Evolutionary conservation across 2,797 vertebrate genomes (phyloP), one percentile per base, ranked within the genome.

Genomic region (Cuniculus paca): DNA sequence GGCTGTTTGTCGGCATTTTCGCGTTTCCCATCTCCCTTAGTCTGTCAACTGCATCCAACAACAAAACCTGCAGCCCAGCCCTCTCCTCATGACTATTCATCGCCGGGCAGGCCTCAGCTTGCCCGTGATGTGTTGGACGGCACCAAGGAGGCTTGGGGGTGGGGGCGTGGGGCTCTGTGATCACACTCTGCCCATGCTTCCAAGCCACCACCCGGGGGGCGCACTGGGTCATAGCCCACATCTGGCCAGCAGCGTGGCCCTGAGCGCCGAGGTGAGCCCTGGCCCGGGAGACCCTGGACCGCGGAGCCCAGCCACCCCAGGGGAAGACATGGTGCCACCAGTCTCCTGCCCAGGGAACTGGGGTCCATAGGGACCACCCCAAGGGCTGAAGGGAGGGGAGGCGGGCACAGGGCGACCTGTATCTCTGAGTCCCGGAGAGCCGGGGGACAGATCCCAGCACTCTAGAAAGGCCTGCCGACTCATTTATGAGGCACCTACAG

Each of bases 31-130:
- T 98, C 98, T 98, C 98, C 98, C 98, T 97, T 96, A 98, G 99
- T 99, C 99, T 99, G 99, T 99, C 98, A 99, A 99, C 98, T 98
- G 99, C 99, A 99, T 99, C 99, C 98, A 99, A 99, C 99, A 99
- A 99, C 99, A 99, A 99, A 99, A 98, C 98, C 72, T 93, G 74
- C 89, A 98, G 98, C 99, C 99, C 98, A 98, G 99, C 99, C 98
- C 98, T 97, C 98, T 98, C 98, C 98, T 99, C 99, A 99, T 99
- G 99, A 99, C 99, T 99, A 99, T 99, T 99, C 99, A 99, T 99
- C 98, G 36, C 81, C 92, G 97, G 99, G 99, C 99, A 99, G 99
- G 99, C 96, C 98, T 97, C 98, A 98, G 98, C 99, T 99, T 99
- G 99, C 99, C 99, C 98, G 86, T 93, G 98, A 98, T 98, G 99